Evolutionary conservation across 1,140 invertebrate genomes (phyloP), one percentile per base, ranked within the genome.

Genomic region (Hylyphantes graminicola): DNA sequence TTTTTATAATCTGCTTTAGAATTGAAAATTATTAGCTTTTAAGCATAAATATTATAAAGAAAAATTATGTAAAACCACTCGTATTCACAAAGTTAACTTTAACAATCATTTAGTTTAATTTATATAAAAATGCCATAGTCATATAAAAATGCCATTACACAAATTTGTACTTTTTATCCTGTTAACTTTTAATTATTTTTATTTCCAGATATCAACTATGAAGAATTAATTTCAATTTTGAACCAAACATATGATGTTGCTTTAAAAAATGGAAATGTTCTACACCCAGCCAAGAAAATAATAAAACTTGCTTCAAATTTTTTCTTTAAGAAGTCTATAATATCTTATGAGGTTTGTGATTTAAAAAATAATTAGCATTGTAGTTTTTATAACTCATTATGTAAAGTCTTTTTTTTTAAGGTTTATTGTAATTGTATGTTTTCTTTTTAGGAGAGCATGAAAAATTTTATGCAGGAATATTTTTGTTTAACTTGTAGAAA

Each of bases 201-300:
- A 35, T 35, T 74, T 64, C 6, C 51, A 83, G 72, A 74, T 57
- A 11, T 83, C 7, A 65, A n/a, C 17, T 74, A 64, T 83, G 80
- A 74, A 7, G 70, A 83, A 5, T 35, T 83, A 9, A 50, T 64
- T 51, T 13, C 51, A 19, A 11, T 50, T 9, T 57, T 74, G 21
- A 54, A 51, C 48, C 15, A 57, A 35, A 73, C 55, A 12, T 83
- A 74, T 67, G 11, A 53, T 51, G 54, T 21, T 55, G 51, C 72
- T 50, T 17, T 83, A 13, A 53, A 65, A 17, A 15, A 21, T 83
- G 59, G 19, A 11, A 55, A 12, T 74, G 63, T 57, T 35, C 50
- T 83, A 19, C 61, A 74, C 11, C 35, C 35, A 13, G 59, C 70
- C 17, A 83, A 72, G 67, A 83, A 67, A 57, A 83, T 83, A 10